Evolutionary conservation across 2,797 vertebrate species (phyloP).

Genomic region (Philypnodon macrostomus): DNA sequence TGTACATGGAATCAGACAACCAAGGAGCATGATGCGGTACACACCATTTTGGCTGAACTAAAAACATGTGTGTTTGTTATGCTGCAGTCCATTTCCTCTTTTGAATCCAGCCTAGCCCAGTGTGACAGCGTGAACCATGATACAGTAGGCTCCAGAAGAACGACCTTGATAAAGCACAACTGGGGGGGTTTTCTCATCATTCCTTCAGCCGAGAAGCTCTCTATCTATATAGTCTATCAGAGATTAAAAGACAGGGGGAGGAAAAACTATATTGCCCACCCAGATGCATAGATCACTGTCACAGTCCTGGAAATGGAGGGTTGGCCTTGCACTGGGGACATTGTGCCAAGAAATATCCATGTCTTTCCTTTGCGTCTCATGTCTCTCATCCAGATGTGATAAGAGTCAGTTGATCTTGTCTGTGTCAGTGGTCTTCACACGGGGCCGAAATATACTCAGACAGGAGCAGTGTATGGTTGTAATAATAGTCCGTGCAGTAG

Average conservation of each 20-base stretch:
- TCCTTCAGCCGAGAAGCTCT: conserved; percentile 37
- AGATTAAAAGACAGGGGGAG: conserved; percentile 53
- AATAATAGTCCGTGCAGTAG: conserved; percentile 24
- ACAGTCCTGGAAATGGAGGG: conserved; percentile 36
- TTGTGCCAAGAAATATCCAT: conserved; percentile 32
- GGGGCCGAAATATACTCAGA: conserved; percentile 42
- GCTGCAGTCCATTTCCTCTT: not conserved
- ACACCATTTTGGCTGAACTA: too few relatives aligned
- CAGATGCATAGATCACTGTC: conserved; percentile 63
- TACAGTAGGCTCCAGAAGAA: conserved; percentile 21
- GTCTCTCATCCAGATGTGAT: conserved; percentile 43
- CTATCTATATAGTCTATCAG: conserved; percentile 46
- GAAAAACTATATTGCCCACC: conserved; percentile 36
- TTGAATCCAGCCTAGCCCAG: conserved; percentile 5
- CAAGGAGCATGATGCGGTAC: too few relatives aligned
- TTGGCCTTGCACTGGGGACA: conserved; percentile 16
- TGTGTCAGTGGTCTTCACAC: conserved; percentile 51
- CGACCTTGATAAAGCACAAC: conserved; percentile 47
- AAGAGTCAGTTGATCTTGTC: conserved; percentile 29
- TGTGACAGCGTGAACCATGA: conserved; percentile 18
- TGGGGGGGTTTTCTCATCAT: conserved; percentile 37
- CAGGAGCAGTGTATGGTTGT: conserved; percentile 30
- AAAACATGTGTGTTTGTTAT: not conserved
- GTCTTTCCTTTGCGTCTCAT: conserved; percentile 10
- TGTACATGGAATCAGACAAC: too few relatives aligned